A percentile compares a stretch with the other conserved stretches of the same genome.
Conservation (phyloP, 2,113 vertebrate genomes). For the Brachyistius frenatus region DNA sequence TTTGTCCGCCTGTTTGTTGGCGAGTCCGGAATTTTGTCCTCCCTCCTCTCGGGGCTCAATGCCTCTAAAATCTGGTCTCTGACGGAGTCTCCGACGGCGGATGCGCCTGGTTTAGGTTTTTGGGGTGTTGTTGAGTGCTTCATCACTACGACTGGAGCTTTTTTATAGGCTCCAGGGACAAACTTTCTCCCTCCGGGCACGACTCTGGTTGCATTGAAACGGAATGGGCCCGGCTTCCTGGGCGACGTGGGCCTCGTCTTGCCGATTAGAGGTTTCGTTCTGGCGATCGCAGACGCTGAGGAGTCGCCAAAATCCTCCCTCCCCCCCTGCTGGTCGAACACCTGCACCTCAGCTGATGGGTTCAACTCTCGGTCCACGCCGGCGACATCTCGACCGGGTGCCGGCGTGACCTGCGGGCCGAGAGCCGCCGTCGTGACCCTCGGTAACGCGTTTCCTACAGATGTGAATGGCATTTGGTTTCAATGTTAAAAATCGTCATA, state of each 20-base stretch:
- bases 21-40: conserved; percentile 17
- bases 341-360: background rate
- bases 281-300: conserved; percentile 2
- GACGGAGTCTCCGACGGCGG: background rate
- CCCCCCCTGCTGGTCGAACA: conserved; percentile 17
- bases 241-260: background rate
- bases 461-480: conserved; percentile 57
- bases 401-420: conserved; percentile 24
- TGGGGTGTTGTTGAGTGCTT: background rate
- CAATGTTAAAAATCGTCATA: conserved; percentile 34
- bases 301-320: background rate
- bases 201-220: conserved; percentile 60
- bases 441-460: conserved; percentile 64
- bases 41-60: conserved; percentile 6
- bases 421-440: conserved; percentile 40
- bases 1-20: conserved; percentile 36
- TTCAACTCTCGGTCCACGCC: conserved; percentile 7
- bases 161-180: conserved; percentile 39
- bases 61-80: background rate
- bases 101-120: conserved; percentile 21
- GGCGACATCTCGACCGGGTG: conserved; percentile 23
- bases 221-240: conserved; percentile 28
- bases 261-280: background rate
- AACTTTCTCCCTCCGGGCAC: conserved; percentile 7
- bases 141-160: background rate